Evolutionary conservation across 2,113 vertebrate genomes (phyloP), one percentile per base, ranked within the genome.

Genomic region (Pseudorectes ferrugineus): DNA sequence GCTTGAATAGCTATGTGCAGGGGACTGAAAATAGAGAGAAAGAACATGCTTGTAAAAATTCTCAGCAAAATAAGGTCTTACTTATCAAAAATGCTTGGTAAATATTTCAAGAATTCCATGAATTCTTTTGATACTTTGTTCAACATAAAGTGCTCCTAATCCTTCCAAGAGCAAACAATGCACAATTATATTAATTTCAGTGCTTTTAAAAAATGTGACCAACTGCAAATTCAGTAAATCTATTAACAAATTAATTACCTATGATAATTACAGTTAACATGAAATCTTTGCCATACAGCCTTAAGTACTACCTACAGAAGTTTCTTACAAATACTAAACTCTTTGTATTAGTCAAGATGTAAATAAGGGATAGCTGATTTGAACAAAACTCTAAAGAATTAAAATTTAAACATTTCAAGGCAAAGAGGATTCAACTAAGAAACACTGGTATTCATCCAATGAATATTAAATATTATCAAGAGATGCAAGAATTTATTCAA

Each of bases 1-100:
- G 96, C 98, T 98, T 86, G 98, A 98, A 91, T 98, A 98, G 96
- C 98, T 98, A 65, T 98, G 98, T 67, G 98, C 98, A 57, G 98
- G 98, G 73, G 98, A 98, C 98, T 98, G 96, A 84, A 95, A 98
- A 93, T 11, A 96, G 85, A 97, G 38, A 59, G 85, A 75, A 66
- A 22, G 73, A 51, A 78, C 35, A 35, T 33, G 35, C 58, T 81
- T 87, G 79, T 73, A 94, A 97, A 93, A 95, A 68, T 38, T 35
- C 51, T 74, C 26, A 38, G 45, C 12, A 46, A 54, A 86, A 79
- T 43, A 68, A 42, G 36, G 33, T 66, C 48, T n/a, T 36, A 40
- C 12, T 46, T 31, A 73, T 85, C 22, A 63, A 76, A 93, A 86
- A 55, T 19, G 3, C 67, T 79, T 83, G 12, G 40, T 36, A 85